Conservation (phyloP, 2,888 invertebrate species). For the Pilophorus perplexus region DNA sequence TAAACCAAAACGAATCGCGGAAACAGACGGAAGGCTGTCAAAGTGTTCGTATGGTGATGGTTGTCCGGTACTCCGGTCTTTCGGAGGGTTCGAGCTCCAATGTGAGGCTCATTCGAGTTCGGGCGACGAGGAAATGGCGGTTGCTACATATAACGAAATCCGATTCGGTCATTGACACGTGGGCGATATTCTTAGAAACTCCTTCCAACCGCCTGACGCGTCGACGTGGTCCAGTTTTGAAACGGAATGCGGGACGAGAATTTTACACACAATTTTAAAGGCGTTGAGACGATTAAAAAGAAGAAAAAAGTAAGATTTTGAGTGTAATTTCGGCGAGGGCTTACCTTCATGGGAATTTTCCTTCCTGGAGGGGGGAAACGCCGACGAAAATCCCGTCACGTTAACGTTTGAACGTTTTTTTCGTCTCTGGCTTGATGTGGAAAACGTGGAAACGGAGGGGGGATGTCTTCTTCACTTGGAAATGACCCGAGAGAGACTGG, state of each 20-base stretch:
- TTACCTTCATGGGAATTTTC: neutral
- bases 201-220: neutral
- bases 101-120: no score
- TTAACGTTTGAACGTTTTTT: neutral
- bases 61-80: no score
- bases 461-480: constrained; percentile 14
- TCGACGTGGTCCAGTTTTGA: neutral
- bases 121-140: neutral
- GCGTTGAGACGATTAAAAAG: no score
- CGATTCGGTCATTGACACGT: constrained; percentile 33
- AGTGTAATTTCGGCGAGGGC: no score
- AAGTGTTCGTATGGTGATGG: no score
- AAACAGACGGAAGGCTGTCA: no score
- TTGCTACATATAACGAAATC: constrained; percentile 1
- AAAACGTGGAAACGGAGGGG: neutral
- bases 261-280: no score
- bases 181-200: constrained; percentile 29
- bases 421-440: no score
- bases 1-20: no score
- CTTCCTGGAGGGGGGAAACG: no score
- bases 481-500: constrained; percentile 33
- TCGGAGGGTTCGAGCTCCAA: no score
- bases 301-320: no score
- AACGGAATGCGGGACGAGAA: neutral
- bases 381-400: neutral